Evolutionary conservation across 1,140 invertebrate species (phyloP).

Genomic region (Neuroterus valhalla): DNA sequence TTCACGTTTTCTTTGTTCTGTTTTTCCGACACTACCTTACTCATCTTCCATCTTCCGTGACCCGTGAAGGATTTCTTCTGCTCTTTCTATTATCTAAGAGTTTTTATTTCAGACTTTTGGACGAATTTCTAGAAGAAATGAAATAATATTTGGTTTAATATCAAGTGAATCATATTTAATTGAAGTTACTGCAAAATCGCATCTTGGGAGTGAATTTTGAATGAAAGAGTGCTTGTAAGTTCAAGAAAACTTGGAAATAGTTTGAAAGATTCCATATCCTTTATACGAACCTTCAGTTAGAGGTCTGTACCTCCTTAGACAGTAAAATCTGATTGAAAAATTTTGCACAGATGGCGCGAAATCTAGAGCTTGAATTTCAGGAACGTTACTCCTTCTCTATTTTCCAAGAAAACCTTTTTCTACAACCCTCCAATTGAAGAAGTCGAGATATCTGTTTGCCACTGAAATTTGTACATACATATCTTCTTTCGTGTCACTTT

Average conservation of each 20-base stretch:
- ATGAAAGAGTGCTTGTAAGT: too few relatives aligned
- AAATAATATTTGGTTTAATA: too few relatives aligned
- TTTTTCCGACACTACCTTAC: conserved; percentile 19
- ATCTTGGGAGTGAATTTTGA: too few relatives aligned
- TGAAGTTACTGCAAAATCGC: too few relatives aligned
- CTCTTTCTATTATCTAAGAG: conserved; percentile 2
- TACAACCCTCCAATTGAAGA: background rate
- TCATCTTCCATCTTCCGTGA: conserved; percentile 22
- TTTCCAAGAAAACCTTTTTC: background rate
- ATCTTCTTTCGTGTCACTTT: too few relatives aligned
- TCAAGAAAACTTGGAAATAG: too few relatives aligned
- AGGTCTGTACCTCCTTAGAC: background rate
- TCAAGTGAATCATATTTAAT: too few relatives aligned
- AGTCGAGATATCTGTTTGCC: background rate
- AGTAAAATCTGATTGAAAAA: background rate
- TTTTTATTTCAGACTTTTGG: background rate
- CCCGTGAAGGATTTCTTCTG: conserved; percentile 1
- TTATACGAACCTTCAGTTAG: background rate
- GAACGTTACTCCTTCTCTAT: background rate
- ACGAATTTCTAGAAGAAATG: background rate
- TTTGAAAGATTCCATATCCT: background rate
- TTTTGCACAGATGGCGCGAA: background rate
- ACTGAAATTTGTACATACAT: too few relatives aligned
- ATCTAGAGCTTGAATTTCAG: background rate
- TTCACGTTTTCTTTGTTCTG: conserved; percentile 28